phyloP scores from a whole-genome alignment of 1,140 invertebrate species.

The Musca domestica region DNA sequence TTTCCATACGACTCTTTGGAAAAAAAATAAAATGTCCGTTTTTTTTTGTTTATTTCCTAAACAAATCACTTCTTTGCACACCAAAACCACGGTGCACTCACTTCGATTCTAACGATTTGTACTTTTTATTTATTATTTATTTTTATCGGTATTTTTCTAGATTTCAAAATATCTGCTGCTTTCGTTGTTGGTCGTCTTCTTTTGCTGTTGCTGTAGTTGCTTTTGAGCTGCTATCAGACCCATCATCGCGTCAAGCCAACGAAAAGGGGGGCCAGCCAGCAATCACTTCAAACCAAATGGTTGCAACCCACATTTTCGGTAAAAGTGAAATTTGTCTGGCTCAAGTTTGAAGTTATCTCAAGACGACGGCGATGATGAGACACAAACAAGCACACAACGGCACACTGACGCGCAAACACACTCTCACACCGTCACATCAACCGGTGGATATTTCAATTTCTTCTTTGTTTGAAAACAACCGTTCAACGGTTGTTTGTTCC shows the following conservation, averaged over 20 bases:
- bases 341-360: background rate
- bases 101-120: background rate
- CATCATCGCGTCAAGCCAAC: no score
- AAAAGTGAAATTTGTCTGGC: slow-evolving; percentile 18
- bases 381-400: background rate
- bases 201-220: background rate
- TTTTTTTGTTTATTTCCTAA: no score
- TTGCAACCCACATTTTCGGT: slow-evolving; percentile 16
- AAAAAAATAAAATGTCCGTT: no score
- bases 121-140: background rate
- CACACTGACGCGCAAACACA: background rate
- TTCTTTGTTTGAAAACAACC: no score
- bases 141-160: slow-evolving; percentile 13
- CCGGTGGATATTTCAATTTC: no score
- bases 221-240: background rate
- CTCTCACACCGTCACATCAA: no score
- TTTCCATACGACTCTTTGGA: no score
- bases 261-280: no score
- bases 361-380: background rate
- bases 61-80: no score
- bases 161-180: background rate
- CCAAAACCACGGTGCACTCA: background rate
- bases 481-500: no score
- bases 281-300: background rate
- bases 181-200: background rate